Percentiles rank a stretch among this genome's conserved stretches.
Conservation (phyloP, 1,140 invertebrate genomes). For the Teleogryllus occipitalis region DNA sequence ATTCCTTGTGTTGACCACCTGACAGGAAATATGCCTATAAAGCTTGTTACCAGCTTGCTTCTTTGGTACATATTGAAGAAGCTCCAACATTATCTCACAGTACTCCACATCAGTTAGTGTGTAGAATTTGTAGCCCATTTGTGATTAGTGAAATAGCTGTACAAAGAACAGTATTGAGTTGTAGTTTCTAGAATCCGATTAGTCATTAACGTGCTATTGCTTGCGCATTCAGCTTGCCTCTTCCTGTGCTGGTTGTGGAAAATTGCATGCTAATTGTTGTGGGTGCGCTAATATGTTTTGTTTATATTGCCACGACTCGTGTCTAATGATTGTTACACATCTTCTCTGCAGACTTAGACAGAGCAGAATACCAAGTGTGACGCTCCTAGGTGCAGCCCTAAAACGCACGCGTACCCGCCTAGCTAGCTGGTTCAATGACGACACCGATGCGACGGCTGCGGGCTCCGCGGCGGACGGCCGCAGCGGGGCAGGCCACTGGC, state of each 20-base stretch:
- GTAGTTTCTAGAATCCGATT: neutral
- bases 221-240: neutral
- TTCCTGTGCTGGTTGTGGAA: neutral
- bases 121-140: neutral
- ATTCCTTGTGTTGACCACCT: no score
- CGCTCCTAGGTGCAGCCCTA: constrained; percentile 15
- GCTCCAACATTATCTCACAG: no score
- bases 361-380: constrained; percentile 89
- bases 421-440: constrained; percentile 7
- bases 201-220: neutral
- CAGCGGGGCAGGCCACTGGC: constrained; percentile 11
- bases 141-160: neutral
- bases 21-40: no score
- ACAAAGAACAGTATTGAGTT: neutral
- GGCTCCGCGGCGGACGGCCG: constrained; percentile 16
- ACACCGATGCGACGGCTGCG: constrained; percentile 16
- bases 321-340: neutral
- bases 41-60: no score
- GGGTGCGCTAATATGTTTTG: constrained; percentile 4
- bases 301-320: neutral
- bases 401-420: constrained; percentile 11
- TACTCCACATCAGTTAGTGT: neutral
- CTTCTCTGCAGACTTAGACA: constrained; percentile 66
- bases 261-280: neutral
- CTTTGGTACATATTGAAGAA: no score